Percentiles rank a stretch among this genome's conserved stretches.
These are phyloP conservation scores for Macquaria ambigua DNA, from an alignment of 2,113 vertebrate genomes.

Conservation along the genomic window DNA sequence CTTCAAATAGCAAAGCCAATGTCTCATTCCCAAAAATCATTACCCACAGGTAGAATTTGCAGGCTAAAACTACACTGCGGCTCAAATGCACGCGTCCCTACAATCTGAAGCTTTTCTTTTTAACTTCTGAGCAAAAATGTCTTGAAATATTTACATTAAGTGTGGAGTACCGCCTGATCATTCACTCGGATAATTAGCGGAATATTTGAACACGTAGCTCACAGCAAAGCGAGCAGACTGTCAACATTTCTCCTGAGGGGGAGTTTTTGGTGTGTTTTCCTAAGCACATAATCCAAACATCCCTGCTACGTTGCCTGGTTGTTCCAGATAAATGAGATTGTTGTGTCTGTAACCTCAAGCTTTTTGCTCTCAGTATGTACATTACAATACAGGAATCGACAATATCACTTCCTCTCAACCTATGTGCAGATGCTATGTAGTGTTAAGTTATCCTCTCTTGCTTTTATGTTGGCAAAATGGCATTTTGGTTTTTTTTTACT, in stretches of 20 bases:
- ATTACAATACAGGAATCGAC: neutral
- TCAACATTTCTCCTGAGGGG: conserved; percentile 44
- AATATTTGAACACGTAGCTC: conserved; percentile 56
- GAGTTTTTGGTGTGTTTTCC: conserved; percentile 53
- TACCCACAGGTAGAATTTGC: conserved; percentile 12
- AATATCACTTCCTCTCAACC: neutral
- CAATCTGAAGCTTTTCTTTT: neutral
- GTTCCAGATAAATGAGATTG: conserved; percentile 63
- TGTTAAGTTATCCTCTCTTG: neutral
- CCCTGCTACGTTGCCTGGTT: conserved; percentile 44
- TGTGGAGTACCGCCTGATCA: conserved; percentile 36
- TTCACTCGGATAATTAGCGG: conserved; percentile 48
- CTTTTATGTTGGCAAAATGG: neutral
- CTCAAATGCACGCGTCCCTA: neutral
- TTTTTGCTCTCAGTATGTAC: conserved; percentile 1
- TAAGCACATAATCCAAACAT: conserved; percentile 65
- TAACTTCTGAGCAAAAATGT: neutral
- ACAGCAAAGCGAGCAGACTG: conserved; percentile 51
- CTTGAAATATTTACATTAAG: conserved; percentile 42
- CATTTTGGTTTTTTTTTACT: neutral
- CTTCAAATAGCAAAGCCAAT: conserved; percentile 38
- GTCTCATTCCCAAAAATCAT: conserved; percentile 44
- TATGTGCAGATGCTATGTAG: neutral
- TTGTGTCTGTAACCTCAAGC: conserved; percentile 47
- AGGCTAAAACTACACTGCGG: neutral